A percentile compares a stretch with the other conserved stretches of the same genome.
Evolutionary conservation across 1,140 invertebrate species (phyloP).

Genomic region (Euwallacea fornicatus): DNA sequence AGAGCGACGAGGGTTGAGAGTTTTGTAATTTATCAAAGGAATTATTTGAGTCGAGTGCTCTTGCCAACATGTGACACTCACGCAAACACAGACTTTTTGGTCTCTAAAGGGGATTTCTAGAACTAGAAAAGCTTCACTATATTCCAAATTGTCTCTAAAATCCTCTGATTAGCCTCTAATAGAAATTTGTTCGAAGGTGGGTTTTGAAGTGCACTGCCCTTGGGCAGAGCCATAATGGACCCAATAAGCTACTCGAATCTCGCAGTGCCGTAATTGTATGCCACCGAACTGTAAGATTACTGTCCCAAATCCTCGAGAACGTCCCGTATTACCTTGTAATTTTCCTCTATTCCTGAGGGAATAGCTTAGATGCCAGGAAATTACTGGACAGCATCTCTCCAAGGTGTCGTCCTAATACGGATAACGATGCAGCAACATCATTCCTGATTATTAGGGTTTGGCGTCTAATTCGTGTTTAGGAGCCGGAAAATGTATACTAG

Average conservation of each 20-base stretch:
- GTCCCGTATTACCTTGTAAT: conserved; percentile 20
- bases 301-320: conserved; percentile 3
- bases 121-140: too few species aligned
- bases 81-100: too few species aligned
- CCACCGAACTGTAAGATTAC: conserved; percentile 26
- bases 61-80: too few species aligned
- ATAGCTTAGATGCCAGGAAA: conserved; percentile 30
- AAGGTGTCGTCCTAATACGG: conserved; percentile 46
- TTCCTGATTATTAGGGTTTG: conserved; percentile 45
- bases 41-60: too few species aligned
- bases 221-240: too few species aligned
- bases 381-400: conserved; percentile 30
- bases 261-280: conserved; percentile 9
- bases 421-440: conserved; percentile 44
- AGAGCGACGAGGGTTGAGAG: too few species aligned
- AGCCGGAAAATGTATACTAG: background rate
- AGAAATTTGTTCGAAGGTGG: too few species aligned
- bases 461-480: conserved; percentile 39
- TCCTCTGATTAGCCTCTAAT: too few species aligned
- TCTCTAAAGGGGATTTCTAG: too few species aligned
- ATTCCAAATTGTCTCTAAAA: too few species aligned
- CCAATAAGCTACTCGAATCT: background rate
- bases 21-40: too few species aligned
- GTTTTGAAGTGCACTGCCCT: too few species aligned
- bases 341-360: conserved; percentile 24